A percentile compares a stretch with the other conserved stretches of the same genome.
These are phyloP conservation scores for Apodemia hepburni DNA, from an alignment of 2,888 invertebrate species.

Conservation along the genomic window DNA sequence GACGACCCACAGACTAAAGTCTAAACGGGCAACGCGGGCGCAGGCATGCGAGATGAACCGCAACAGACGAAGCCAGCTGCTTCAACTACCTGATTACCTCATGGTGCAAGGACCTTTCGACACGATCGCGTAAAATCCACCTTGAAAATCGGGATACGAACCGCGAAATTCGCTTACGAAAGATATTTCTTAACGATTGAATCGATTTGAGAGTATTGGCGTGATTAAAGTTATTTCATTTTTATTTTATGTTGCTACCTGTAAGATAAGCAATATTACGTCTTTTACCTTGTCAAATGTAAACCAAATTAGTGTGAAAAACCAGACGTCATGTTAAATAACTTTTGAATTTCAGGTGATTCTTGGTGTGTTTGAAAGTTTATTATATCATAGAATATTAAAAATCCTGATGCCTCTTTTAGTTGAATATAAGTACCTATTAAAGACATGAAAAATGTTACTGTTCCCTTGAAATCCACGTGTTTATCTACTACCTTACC, in stretches of 20 bases:
- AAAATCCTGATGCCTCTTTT: too few relatives aligned
- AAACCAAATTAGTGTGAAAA: too few relatives aligned
- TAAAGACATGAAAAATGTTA: too few relatives aligned
- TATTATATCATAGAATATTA: too few relatives aligned
- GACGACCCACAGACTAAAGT: conserved; percentile 62
- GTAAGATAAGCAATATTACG: too few relatives aligned
- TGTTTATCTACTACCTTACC: too few relatives aligned
- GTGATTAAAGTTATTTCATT: neutral
- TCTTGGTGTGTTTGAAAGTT: too few relatives aligned
- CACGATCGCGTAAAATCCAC: conserved; percentile 69
- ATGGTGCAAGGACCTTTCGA: conserved; percentile 76
- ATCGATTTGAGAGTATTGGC: conserved; percentile 33
- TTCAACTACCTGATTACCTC: conserved; percentile 71
- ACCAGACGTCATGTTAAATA: too few relatives aligned
- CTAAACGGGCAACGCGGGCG: conserved; percentile 46
- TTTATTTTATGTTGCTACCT: neutral
- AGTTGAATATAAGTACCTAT: too few relatives aligned
- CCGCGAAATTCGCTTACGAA: conserved; percentile 55
- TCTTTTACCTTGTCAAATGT: too few relatives aligned
- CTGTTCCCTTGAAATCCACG: too few relatives aligned
- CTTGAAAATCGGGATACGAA: conserved; percentile 60
- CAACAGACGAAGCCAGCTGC: conserved; percentile 47
- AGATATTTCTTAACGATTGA: conserved; percentile 26
- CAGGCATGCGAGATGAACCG: conserved; percentile 54
- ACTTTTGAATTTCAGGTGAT: too few relatives aligned